Evolutionary conservation across 2,797 vertebrate species (phyloP), one percentile per base, ranked within the genome.

Genomic region (Morus bassanus): DNA sequence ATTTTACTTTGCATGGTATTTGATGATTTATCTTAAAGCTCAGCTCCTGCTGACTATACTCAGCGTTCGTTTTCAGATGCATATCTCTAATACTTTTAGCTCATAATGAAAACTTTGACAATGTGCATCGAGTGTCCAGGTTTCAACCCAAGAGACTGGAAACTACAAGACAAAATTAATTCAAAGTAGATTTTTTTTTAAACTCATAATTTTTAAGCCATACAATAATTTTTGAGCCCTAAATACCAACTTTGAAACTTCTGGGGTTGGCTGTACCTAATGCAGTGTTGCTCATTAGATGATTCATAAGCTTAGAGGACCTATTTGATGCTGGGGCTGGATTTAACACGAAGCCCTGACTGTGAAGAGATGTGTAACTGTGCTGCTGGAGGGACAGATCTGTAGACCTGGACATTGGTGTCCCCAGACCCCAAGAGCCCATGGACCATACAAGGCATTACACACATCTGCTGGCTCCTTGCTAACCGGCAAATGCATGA

Each of bases 91-190:
- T 65, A 85, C 41, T 46, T 84, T 68, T 39, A 51, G 4, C 23
- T 39, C 2, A 2, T 13, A 56, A 37, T 11, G 11, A 63, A 73
- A 76, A 41, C 25, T 53, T 89, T 8, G 13, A 17, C 18, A 11
- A 16, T 11, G 18, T 63, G 33, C 50, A 53, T 16, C 0, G 0
- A 28, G 10, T 7, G 7, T 14, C 46, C 30, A n/a, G 9, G 76
- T 65, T 73, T 67, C 19, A 50, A 43, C 3, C 18, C 31, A 37
- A 83, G n/a, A 12, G 5, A 35, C 22, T 31, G 13, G 13, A 51
- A 82, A 56, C 24, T 73, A n/a, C 33, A 56, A 43, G 24, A 13
- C 3, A 31, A 64, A 92, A 69, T n/a, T 25, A 23, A 33, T 57
- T 91, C 7, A 18, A 69, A 73, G 22, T 28, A 1, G 0, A 5